Conservation (phyloP, 2,797 vertebrate genomes). For the Halcyon chelicuti region DNA sequence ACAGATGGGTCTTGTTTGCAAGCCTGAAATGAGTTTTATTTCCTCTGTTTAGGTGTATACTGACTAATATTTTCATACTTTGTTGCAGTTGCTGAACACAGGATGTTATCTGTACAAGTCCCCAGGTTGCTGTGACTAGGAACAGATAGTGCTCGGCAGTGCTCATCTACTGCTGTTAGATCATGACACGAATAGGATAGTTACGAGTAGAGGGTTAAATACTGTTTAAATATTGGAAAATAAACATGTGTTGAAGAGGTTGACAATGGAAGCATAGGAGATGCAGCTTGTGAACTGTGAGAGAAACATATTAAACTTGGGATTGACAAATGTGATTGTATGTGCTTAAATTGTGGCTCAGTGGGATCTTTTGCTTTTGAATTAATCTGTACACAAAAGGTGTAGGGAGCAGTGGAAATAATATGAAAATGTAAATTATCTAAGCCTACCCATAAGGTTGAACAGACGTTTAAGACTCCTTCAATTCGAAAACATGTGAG, state of each 20-base stretch:
- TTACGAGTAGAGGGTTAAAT: background rate
- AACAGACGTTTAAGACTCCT: background rate
- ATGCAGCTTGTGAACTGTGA: background rate
- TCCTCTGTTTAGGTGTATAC: background rate
- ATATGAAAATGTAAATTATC: background rate
- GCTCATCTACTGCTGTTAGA: background rate
- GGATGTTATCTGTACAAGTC: background rate
- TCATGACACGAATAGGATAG: background rate
- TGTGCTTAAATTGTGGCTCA: background rate
- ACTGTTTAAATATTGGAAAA: background rate
- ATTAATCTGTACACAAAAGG: background rate
- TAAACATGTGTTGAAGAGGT: background rate
- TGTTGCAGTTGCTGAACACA: background rate
- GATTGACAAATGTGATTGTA: background rate
- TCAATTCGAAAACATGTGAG: background rate
- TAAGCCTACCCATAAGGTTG: background rate
- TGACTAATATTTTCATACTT: background rate
- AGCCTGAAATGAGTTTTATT: background rate
- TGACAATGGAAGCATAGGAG: background rate
- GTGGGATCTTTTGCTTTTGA: background rate
- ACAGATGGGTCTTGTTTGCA: background rate
- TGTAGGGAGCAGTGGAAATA: background rate
- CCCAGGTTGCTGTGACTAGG: background rate
- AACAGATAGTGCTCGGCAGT: background rate
- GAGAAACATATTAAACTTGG: rapidly evolving